Evolutionary conservation across 2,888 invertebrate species (phyloP).

Genomic region (Pimpla rufipes): DNA sequence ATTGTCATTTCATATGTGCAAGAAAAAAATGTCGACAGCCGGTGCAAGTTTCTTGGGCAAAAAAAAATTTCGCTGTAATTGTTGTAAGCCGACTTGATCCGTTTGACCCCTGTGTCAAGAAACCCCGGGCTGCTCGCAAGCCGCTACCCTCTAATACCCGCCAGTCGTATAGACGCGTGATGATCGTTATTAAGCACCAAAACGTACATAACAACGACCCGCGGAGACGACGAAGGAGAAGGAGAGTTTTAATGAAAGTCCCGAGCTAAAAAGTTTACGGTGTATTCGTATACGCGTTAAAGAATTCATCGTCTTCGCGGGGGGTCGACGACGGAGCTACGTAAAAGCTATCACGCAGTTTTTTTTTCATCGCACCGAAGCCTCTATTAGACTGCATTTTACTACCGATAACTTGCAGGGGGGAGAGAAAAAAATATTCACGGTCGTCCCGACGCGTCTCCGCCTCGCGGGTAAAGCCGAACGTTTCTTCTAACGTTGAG

Average conservation of each 20-base stretch:
- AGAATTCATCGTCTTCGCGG: constrained; percentile 18
- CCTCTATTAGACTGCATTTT: constrained; percentile 29
- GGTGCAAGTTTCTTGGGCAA: too few species aligned
- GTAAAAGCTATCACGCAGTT: background rate
- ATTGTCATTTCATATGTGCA: too few species aligned
- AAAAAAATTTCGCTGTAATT: too few species aligned
- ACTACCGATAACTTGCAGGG: background rate
- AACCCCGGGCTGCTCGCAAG: background rate
- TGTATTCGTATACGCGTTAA: background rate
- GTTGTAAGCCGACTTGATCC: background rate
- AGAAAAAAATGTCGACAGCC: too few species aligned
- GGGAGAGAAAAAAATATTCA: background rate
- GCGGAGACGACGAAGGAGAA: background rate
- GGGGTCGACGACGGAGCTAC: background rate
- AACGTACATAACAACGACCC: constrained; percentile 26
- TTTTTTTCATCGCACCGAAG: constrained; percentile 7
- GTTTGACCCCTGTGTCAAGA: background rate
- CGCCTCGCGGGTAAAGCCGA: background rate
- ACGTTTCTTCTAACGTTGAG: background rate
- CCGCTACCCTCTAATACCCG: background rate
- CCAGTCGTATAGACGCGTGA: constrained; percentile 5
- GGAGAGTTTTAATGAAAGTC: constrained; percentile 48
- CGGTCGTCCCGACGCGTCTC: background rate
- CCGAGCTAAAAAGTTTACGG: constrained; percentile 30
- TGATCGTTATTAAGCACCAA: constrained; percentile 44